Evolutionary conservation across 2,113 vertebrate species (phyloP), one percentile per base, ranked within the genome.

Genomic region (Trochalopteron elliotii): DNA sequence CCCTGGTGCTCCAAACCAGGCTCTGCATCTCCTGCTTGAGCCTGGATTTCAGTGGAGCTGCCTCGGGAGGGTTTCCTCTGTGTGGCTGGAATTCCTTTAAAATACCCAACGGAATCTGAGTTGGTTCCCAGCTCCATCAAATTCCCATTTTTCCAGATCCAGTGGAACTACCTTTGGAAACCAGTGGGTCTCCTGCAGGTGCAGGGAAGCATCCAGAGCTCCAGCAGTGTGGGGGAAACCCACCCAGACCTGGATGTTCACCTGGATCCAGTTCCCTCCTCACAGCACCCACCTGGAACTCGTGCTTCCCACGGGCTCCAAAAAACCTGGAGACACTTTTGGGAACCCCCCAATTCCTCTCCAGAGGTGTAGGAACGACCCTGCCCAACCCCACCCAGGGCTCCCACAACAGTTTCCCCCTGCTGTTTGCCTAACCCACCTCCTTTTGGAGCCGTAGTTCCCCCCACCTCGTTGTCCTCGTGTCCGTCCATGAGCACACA

Each of bases 381-480:
- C 55, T 87, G 37, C 78, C 22, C 63, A 39, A 9, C 27, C 65
- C 21, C 85, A 23, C 28, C 12, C 49, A 37, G 5, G 2, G 37
- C 91, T 92, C 55, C 87, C 93, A 39, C 59, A 8, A 74, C 37
- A 67, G 17, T 78, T 92, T 12, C 40, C 88, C 69, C 79, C 83
- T 5, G 83, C 94, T 95, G 28, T 94, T 45, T 91, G 93, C 90
- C 95, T 97, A 97, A 96, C 96, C 77, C 92, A 95, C 95, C 85
- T 91, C 83, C 72, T 44, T 55, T 55, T 50, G 70, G 93, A 93
- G 95, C 84, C 50, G 45, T 89, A 71, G 79, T 92, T 39, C 16
- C 50, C 57, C 93, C 93, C 90, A 83, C 84, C 60, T 61, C 76
- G 75, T 81, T 94, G 83, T 92, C 91, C 88, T 94, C 7, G 64